Conservation (phyloP, 2,797 vertebrate genomes). For the Gallirallus australis region DNA sequence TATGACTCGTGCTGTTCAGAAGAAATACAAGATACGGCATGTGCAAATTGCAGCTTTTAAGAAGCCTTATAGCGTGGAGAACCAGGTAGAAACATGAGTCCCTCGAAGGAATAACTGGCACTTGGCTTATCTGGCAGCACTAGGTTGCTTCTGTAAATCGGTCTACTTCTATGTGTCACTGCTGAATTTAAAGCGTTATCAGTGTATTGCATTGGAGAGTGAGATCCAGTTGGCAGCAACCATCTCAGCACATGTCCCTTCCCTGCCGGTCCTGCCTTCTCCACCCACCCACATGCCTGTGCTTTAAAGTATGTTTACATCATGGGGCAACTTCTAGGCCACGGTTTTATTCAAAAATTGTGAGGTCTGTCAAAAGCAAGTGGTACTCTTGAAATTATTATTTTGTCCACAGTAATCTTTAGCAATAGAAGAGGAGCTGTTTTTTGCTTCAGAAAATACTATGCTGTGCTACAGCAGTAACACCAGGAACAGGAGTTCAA, state of each 20-base stretch:
- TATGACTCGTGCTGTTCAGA: background rate
- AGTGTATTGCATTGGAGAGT: background rate
- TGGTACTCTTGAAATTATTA: slow-evolving; percentile 10
- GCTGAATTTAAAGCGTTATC: background rate
- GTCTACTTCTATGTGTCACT: background rate
- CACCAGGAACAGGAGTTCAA: slow-evolving; percentile 54
- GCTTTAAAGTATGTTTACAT: background rate
- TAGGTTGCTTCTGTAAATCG: background rate
- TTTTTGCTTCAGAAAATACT: slow-evolving; percentile 61
- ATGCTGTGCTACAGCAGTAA: slow-evolving; percentile 1
- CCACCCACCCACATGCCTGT: rapidly evolving
- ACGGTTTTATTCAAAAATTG: slow-evolving; percentile 31
- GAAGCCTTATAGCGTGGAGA: background rate
- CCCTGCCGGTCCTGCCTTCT: background rate
- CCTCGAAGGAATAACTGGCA: background rate
- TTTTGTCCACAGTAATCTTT: slow-evolving; percentile 8
- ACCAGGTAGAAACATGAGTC: background rate
- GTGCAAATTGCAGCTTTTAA: background rate
- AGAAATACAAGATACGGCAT: background rate
- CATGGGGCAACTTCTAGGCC: background rate
- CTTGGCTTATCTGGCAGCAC: background rate
- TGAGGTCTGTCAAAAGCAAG: slow-evolving; percentile 40
- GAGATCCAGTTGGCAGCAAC: background rate
- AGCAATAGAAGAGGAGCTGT: slow-evolving; percentile 27
- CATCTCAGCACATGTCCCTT: background rate